Evolutionary conservation across 1,140 invertebrate genomes (phyloP).

Genomic region (Anastrepha obliqua): DNA sequence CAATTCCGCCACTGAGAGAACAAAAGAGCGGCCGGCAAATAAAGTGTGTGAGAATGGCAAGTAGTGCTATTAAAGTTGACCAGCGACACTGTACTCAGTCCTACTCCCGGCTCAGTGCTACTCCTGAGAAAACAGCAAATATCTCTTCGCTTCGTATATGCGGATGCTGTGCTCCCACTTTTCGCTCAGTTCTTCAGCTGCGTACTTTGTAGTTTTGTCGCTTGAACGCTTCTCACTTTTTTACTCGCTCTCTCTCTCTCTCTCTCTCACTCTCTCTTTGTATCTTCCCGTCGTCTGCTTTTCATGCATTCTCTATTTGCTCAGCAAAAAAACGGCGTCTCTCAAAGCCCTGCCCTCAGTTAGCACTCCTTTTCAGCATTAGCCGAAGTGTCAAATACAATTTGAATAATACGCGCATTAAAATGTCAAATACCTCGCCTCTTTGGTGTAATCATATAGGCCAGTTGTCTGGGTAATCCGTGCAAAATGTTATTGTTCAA

Average conservation of each 20-base stretch:
- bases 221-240: background rate
- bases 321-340: background rate
- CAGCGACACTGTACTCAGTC: background rate
- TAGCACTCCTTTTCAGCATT: background rate
- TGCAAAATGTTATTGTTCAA: conserved; percentile 39
- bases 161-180: background rate
- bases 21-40: background rate
- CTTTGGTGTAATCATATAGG: conserved; percentile 26
- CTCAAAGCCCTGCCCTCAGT: background rate
- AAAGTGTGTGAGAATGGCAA: background rate
- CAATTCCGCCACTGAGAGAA: background rate
- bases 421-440: conserved; percentile 50
- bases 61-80: background rate
- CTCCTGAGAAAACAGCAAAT: too few relatives aligned
- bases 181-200: background rate
- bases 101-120: background rate
- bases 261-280: background rate
- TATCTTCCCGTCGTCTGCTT: background rate
- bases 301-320: too few relatives aligned
- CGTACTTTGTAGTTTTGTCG: conserved; percentile 39
- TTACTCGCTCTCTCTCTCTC: background rate
- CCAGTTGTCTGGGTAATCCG: conserved; percentile 35
- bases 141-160: too few relatives aligned
- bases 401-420: conserved; percentile 38
- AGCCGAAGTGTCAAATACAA: conserved; percentile 32